A percentile compares a stretch with the other conserved stretches of the same genome.
Evolutionary conservation across 2,797 vertebrate species (phyloP).

Genomic region (Pitangus sulphuratus): DNA sequence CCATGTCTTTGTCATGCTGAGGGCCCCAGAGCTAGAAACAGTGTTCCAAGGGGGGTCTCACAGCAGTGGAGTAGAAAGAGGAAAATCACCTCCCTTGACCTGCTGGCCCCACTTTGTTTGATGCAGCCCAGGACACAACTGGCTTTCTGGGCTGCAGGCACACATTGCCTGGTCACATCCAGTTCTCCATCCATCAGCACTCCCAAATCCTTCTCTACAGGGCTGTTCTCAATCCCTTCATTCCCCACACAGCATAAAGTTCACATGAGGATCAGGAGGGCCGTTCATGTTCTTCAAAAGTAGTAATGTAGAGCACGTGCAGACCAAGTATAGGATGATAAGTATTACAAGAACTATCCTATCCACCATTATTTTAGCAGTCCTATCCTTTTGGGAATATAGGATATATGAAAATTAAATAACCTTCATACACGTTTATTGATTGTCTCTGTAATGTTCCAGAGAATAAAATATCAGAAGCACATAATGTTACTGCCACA

Average conservation of each 20-base stretch:
- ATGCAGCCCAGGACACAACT: rapidly evolving
- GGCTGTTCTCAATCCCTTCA: neutral
- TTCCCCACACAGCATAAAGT: neutral
- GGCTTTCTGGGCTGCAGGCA: rapidly evolving
- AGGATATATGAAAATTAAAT: neutral
- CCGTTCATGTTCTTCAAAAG: neutral
- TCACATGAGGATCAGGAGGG: neutral
- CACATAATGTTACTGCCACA: neutral
- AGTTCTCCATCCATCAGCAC: neutral
- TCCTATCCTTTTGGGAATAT: neutral
- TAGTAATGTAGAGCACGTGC: neutral
- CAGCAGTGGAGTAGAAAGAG: neutral
- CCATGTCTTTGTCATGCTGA: rapidly evolving
- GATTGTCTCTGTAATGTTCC: neutral
- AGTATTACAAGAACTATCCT: neutral
- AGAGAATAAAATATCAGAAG: neutral
- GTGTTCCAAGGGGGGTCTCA: neutral
- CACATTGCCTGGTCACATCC: too few species aligned
- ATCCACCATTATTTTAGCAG: neutral
- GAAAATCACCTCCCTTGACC: neutral
- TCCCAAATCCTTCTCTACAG: neutral
- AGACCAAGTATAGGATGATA: neutral
- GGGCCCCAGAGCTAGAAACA: neutral
- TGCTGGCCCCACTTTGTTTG: rapidly evolving
- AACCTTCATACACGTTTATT: neutral